Base-by-base conservation (phyloP, 2,113 vertebrate species). In the Spilogale gracilis region DNA sequence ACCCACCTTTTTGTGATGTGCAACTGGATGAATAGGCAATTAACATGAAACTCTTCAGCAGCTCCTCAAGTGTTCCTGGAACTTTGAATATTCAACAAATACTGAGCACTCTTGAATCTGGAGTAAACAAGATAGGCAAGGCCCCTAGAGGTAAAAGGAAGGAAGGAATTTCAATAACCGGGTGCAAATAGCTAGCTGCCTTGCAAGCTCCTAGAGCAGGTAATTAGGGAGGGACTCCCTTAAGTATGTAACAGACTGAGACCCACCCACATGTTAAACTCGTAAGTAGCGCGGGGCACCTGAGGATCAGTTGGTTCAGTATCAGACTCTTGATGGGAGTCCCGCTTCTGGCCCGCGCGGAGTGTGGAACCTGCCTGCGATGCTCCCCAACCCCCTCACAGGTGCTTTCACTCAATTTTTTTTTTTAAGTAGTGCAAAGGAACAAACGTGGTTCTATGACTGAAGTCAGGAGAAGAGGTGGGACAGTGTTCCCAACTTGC, bases 141-240 rank as follows among this genome's bases (percentile, higher is more conserved):
- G n/a, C 16, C 30, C n/a, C 88, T 96, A 48, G 84, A 89, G 60
- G 67, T 76, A 56, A 92, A 94, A 86, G 27, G 58, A 63, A 48
- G 54, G 16, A 73, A 14, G 8, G 71, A 52, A 67, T n/a, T 82
- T 58, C 43, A 80, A 1, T 71, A 94, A 94, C 9, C 69, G 48
- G 30, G 9, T 81, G 52, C 30, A n/a, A 56, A 74, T 45, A 38
- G 58, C 23, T 52, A 38, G 58, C 18, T 76, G 13, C 48, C 27
- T 92, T 84, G 10, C 81, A 76, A n/a, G 7, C 10, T 85, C 71
- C 56, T 61, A 10, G 4, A 82, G 32, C 13, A 50, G 27, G 27
- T 65, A 82, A 45, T 60, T 50, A 17, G 45, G 12, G 30, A 83
- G 80, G 5, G 23, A 30, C 38, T 61, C 45, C 50, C 69, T 9